Evolutionary conservation across 2,113 vertebrate species (phyloP).

Genomic region (Eurystomus gularis): DNA sequence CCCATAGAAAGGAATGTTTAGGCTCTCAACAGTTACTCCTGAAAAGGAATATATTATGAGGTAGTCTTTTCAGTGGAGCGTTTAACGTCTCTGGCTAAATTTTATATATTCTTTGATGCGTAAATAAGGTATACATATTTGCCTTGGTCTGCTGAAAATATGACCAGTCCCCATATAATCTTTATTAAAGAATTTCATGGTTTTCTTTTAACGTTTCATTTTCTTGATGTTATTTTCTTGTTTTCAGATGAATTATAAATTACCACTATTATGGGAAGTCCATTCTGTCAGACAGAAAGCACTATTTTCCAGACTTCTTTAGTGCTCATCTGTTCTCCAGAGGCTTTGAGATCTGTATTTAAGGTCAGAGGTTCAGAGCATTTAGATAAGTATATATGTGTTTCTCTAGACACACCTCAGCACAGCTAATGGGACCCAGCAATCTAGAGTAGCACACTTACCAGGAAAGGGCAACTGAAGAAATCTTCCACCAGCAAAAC

Average conservation of each 20-base stretch:
- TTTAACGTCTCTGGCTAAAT: neutral
- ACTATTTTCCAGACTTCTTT: neutral
- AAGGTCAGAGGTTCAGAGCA: neutral
- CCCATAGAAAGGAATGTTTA: conserved; percentile 31
- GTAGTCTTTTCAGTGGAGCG: neutral
- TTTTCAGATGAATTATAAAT: neutral
- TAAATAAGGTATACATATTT: neutral
- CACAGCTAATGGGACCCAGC: neutral
- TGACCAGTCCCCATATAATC: neutral
- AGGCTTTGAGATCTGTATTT: neutral
- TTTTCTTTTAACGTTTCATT: neutral
- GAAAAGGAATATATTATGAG: conserved; percentile 7
- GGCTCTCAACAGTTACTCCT: neutral
- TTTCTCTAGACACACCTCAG: neutral
- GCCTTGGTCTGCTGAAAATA: neutral
- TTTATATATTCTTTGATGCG: neutral
- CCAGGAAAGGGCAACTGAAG: neutral
- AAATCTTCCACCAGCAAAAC: neutral
- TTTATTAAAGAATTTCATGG: neutral
- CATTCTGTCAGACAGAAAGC: neutral
- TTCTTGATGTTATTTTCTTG: neutral
- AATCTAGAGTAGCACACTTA: neutral
- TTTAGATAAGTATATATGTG: neutral
- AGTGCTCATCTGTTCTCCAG: neutral
- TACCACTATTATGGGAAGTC: neutral